Percentiles rank a stretch among this genome's conserved stretches.
Conservation (phyloP, 2,797 vertebrate genomes). For the Eulemur coronatus region DNA sequence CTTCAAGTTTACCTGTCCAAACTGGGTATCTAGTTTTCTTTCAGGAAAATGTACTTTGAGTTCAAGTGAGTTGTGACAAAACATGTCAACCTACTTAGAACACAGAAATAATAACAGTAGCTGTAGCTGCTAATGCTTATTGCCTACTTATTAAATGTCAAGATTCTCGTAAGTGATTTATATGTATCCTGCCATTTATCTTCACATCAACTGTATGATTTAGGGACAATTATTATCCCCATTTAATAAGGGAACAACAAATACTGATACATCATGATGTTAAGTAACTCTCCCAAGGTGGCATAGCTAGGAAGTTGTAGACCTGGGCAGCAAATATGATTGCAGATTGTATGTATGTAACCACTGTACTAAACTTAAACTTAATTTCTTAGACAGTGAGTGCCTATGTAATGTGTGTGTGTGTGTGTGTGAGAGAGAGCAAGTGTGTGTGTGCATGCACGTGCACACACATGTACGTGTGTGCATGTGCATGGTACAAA, state of each 20-base stretch:
- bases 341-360: accelerated
- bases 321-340: background rate
- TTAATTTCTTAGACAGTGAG: background rate
- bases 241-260: background rate
- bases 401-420: background rate
- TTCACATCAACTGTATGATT: background rate
- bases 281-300: background rate
- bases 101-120: background rate
- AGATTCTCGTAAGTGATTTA: background rate
- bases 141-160: background rate
- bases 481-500: background rate
- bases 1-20: background rate
- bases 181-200: background rate
- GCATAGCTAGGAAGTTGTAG: background rate
- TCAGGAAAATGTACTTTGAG: background rate
- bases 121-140: background rate
- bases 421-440: background rate
- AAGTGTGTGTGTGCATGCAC: background rate
- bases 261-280: background rate
- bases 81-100: background rate
- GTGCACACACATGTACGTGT: background rate
- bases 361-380: background rate
- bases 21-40: background rate
- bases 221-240: background rate
- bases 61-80: background rate